Conservation (phyloP, 2,797 vertebrate species). For the Tenualosa thibaudeaui region DNA sequence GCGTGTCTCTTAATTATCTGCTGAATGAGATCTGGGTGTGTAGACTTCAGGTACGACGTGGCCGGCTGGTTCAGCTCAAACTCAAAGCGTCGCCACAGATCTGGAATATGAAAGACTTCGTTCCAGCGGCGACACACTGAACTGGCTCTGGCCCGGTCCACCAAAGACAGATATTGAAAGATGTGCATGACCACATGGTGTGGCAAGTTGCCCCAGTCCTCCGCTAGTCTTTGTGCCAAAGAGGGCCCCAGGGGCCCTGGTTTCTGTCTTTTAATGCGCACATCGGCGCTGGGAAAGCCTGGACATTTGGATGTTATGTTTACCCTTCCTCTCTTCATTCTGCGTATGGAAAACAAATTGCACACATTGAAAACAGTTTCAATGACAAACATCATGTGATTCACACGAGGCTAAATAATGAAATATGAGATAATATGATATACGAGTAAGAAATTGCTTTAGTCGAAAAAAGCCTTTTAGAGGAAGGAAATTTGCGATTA, state of each 20-base stretch:
- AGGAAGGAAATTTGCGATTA: background rate
- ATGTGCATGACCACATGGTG: constrained; percentile 80
- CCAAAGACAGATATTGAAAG: constrained; percentile 84
- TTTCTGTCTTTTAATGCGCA: constrained; percentile 73
- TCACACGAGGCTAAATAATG: background rate
- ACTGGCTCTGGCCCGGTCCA: constrained; percentile 81
- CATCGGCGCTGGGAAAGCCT: constrained; percentile 58
- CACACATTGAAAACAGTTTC: background rate
- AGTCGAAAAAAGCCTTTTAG: too few relatives aligned
- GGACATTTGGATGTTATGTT: constrained; percentile 63
- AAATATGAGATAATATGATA: background rate
- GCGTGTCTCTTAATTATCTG: constrained; percentile 90
- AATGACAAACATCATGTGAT: background rate
- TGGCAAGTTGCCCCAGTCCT: constrained; percentile 84
- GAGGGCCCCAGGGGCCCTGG: constrained; percentile 45
- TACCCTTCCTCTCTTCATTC: constrained; percentile 80
- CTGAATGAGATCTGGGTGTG: constrained; percentile 89
- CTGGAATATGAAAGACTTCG: constrained; percentile 86
- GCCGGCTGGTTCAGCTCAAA: constrained; percentile 89
- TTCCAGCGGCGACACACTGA: constrained; percentile 86
- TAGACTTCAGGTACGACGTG: constrained; percentile 86
- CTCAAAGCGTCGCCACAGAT: constrained; percentile 89
- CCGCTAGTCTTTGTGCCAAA: background rate
- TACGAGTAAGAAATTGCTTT: too few relatives aligned
- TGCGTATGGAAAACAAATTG: constrained; percentile 47